Conservation (phyloP, 2,888 invertebrate genomes). For the Pocota personata region DNA sequence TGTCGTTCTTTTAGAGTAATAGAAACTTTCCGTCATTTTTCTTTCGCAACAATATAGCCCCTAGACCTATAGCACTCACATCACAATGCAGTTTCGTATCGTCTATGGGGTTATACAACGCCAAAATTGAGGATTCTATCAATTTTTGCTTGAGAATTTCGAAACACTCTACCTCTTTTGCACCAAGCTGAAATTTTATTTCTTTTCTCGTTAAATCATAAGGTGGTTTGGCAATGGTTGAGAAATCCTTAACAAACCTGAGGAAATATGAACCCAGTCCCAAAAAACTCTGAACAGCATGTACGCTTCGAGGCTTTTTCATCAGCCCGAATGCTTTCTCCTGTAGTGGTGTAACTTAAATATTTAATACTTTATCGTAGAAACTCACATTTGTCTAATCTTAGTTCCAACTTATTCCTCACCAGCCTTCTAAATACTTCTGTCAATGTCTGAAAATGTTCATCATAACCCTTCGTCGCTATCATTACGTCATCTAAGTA, state of each 20-base stretch:
- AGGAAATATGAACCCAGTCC: neutral
- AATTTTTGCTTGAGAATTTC: neutral
- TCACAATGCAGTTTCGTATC: neutral
- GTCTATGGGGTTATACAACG: neutral
- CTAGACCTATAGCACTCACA: neutral
- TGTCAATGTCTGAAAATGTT: neutral
- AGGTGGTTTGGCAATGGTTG: conserved; percentile 1
- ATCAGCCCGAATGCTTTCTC: neutral
- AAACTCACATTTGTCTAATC: no score
- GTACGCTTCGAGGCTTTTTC: neutral
- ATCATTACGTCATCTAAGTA: conserved; percentile 3
- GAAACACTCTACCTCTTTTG: neutral
- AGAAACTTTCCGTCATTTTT: no score
- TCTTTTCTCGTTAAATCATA: neutral
- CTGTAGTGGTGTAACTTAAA: neutral
- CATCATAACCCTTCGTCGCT: neutral
- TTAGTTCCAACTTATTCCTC: no score
- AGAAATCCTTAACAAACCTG: neutral
- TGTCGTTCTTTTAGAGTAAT: no score
- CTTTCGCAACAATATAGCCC: neutral
- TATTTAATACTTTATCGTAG: neutral
- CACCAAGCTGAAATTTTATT: neutral
- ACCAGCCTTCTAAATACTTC: no score
- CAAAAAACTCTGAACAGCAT: neutral
- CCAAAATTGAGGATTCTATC: neutral